Evolutionary conservation across 2,113 vertebrate species (phyloP).

Genomic region (Vombatus ursinus): DNA sequence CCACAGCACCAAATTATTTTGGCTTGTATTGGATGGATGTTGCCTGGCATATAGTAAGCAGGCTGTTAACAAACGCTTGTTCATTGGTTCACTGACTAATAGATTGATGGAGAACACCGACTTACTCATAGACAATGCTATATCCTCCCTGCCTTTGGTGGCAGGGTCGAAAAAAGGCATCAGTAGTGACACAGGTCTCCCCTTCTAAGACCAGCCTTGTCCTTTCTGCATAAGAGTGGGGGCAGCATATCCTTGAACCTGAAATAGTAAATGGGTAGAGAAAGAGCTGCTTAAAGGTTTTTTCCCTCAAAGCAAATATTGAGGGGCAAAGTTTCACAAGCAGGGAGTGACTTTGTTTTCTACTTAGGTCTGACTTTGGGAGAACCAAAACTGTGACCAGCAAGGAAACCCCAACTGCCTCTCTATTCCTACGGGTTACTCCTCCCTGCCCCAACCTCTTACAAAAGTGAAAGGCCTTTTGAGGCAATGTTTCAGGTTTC

Average conservation of each 20-base stretch:
- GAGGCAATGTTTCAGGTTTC: constrained; percentile 58
- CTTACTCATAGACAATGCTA: too few species aligned
- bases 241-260: background rate
- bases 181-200: background rate
- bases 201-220: background rate
- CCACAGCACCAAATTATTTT: background rate
- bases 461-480: constrained; percentile 73
- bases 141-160: background rate
- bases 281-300: background rate
- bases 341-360: constrained; percentile 11
- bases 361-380: constrained; percentile 47
- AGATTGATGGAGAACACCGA: background rate
- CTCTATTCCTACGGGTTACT: constrained; percentile 64
- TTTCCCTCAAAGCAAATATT: background rate
- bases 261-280: background rate
- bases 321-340: background rate
- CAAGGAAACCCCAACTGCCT: constrained; percentile 53
- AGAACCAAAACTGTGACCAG: constrained; percentile 31
- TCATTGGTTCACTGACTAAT: background rate
- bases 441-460: constrained; percentile 63
- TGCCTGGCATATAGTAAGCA: background rate
- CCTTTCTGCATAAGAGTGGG: background rate
- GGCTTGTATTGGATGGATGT: background rate
- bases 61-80: background rate
- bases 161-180: background rate